Evolutionary conservation across 2,888 invertebrate genomes (phyloP).

Genomic region (Nymphalis c-album): DNA sequence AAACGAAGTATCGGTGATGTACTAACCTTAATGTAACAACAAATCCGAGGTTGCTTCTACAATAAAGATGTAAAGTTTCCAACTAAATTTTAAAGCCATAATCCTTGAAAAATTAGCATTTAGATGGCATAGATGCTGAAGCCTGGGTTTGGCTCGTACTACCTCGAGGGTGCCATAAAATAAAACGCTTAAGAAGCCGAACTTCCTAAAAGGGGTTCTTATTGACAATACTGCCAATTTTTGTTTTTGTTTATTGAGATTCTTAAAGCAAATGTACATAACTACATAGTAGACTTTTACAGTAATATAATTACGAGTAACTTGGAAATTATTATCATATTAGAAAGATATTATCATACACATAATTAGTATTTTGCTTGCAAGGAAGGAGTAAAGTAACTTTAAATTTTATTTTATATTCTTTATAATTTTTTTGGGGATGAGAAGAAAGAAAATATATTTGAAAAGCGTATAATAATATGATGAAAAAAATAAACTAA

Average conservation of each 20-base stretch:
- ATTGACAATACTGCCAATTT: constrained; percentile 8
- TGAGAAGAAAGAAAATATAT: no score
- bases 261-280: background rate
- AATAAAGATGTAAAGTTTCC: constrained; percentile 9
- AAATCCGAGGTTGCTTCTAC: background rate
- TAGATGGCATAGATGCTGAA: constrained; percentile 1
- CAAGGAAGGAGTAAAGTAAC: no score
- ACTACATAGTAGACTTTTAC: no score
- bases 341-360: no score
- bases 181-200: constrained; percentile 4
- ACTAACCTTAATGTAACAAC: background rate
- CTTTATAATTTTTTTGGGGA: no score
- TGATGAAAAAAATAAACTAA: no score
- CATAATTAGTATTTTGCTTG: no score
- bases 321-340: no score
- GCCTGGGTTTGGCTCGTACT: background rate
- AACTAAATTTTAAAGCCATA: constrained; percentile 11
- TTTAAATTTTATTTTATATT: no score
- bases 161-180: constrained; percentile 11
- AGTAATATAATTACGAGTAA: no score
- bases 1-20: background rate
- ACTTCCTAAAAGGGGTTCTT: constrained; percentile 9
- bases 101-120: constrained; percentile 10
- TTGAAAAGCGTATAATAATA: no score
- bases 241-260: background rate